phyloP scores from a whole-genome alignment of 2,888 invertebrate genomes.

The Tipula vernalis region DNA sequence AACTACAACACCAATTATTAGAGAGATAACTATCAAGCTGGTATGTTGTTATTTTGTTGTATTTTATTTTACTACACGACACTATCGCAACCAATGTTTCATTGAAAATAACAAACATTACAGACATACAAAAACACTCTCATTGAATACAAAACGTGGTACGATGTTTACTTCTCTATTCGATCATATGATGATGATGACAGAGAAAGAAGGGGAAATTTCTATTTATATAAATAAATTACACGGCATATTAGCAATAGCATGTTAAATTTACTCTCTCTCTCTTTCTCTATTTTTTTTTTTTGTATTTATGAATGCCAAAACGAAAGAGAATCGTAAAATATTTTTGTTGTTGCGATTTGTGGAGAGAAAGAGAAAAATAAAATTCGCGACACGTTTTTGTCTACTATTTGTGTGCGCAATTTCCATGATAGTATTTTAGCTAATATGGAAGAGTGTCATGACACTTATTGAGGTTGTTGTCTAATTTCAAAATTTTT shows the following conservation, averaged over 20 bases:
- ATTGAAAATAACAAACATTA: not conserved
- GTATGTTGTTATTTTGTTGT: not conserved
- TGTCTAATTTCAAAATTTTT: not conserved
- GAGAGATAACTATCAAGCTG: not conserved
- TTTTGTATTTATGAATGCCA: not conserved
- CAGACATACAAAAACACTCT: not conserved
- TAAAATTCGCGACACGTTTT: not conserved
- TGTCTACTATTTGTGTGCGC: not conserved
- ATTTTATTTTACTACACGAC: not conserved
- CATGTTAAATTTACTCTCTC: not conserved
- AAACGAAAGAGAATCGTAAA: not conserved
- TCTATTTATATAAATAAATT: not conserved
- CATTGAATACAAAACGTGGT: not conserved
- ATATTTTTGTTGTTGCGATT: not conserved
- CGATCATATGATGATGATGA: not conserved
- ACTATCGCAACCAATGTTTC: not conserved
- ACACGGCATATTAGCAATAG: not conserved
- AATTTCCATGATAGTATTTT: not conserved
- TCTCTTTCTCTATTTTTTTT: not conserved
- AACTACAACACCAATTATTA: not conserved
- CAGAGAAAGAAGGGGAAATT: not conserved
- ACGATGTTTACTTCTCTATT: not conserved
- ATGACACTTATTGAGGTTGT: not conserved
- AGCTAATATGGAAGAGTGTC: not conserved
- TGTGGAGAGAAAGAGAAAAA: not conserved